These are phyloP conservation scores for Trichechus manatus DNA, from an alignment of 2,113 vertebrate species.

Conservation along the genomic window DNA sequence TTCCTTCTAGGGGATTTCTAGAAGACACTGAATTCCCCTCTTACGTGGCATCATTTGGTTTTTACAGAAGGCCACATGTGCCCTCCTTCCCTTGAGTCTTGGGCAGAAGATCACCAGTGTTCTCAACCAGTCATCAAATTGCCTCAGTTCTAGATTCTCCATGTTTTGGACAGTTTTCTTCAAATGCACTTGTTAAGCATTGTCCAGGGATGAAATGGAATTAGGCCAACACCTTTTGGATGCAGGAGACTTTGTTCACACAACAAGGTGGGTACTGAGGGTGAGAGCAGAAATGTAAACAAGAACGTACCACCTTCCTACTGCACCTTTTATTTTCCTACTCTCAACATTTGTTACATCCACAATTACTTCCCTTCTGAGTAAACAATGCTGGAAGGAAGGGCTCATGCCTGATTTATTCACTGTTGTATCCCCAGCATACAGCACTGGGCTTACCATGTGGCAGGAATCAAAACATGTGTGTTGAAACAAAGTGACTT, in stretches of 20 bases:
- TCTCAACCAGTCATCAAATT: background rate
- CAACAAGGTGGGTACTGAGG: too few species aligned
- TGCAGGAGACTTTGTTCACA: background rate
- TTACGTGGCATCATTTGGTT: background rate
- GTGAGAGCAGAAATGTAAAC: background rate
- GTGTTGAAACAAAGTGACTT: background rate
- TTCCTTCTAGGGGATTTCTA: background rate
- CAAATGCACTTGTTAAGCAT: background rate
- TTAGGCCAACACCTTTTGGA: fast-evolving
- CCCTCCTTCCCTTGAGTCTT: background rate
- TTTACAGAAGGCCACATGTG: background rate
- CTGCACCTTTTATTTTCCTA: background rate
- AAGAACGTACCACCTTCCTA: fast-evolving
- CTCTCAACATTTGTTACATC: background rate
- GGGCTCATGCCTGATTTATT: background rate
- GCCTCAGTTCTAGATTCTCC: background rate
- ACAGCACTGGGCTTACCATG: background rate
- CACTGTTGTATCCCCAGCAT: too few species aligned
- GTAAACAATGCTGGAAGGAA: background rate
- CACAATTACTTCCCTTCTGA: background rate
- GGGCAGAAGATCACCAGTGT: background rate
- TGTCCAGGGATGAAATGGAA: background rate
- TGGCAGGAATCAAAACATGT: background rate
- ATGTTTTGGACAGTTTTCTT: background rate
- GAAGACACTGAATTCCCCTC: background rate